Base-by-base conservation (phyloP, 1,140 invertebrate genomes). In the Periplaneta americana region DNA sequence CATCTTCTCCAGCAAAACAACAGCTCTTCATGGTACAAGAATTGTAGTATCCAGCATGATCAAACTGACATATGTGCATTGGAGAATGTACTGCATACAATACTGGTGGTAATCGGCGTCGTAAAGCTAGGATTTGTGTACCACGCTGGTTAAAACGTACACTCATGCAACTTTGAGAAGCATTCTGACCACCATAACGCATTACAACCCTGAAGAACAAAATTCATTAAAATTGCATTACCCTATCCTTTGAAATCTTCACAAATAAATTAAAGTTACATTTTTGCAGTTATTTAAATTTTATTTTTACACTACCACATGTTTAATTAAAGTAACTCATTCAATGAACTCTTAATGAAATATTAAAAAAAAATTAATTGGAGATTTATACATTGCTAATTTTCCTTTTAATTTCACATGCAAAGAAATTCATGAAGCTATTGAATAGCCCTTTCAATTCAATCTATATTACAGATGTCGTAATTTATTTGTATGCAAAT, bases 21-120 rank as follows among this genome's bases (percentile, higher is more conserved):
- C 97, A 98, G 82, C 96, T 98, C 88, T 99, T 99, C 96, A 98
- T 98, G 0, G 97, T 98, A 87, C 97, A 98, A 2, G 96, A 97
- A 87, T 98, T 98, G 84, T 97, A 98, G 87, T 98, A 99, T 81
- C 96, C 95, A 34, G 93, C 91, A 87, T 98, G 95, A 87, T 97
- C 96, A 88, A 99, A 98, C 88, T 97, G 94, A 81, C 93, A 95
- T 32, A 95, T 86, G 0, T 94, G 92, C 33, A 91, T 90, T 1
- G 93, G 87, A 10, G 92, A 92, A 80, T 93, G 89, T 0, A 95
- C 90, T 0, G 90, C 89, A 86, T 97, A 99, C 0, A 98, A 88
- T 5, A 97, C 94, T 0, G 97, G 96, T 0, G 95, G 93, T 81
- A 96, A 88, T 79, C 96, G 92, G 34, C 96, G 91, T 57, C 97